A percentile compares a stretch with the other conserved stretches of the same genome.
Evolutionary conservation across 1,140 invertebrate genomes (phyloP).

Genomic region (Pseudomyrmex cubaensis): DNA sequence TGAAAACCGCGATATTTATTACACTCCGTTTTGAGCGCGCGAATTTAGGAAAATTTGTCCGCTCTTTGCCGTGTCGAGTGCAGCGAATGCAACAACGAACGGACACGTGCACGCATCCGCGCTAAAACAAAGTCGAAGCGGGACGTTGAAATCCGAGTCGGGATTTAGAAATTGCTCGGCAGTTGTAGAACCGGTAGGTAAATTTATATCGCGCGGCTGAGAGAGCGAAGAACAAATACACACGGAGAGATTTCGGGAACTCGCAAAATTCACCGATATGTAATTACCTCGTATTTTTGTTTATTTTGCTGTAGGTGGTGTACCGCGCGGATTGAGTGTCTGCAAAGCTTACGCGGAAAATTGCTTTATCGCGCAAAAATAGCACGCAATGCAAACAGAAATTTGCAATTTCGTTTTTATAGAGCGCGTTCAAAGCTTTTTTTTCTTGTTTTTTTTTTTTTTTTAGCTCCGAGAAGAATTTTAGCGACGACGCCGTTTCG

Average conservation of each 20-base stretch:
- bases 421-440: not conserved
- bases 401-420: not conserved
- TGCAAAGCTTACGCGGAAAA: not conserved
- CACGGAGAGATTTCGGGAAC: too few species aligned
- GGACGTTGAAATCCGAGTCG: slow-evolving; percentile 17
- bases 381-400: not conserved
- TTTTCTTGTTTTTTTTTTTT: not conserved
- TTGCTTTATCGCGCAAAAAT: not conserved
- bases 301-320: too few species aligned
- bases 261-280: too few species aligned
- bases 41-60: slow-evolving; percentile 7
- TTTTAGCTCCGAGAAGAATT: not conserved
- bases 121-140: not conserved
- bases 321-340: too few species aligned
- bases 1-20: slow-evolving; percentile 13
- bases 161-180: slow-evolving; percentile 11
- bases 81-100: not conserved
- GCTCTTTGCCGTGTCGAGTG: not conserved
- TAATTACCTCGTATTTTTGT: too few species aligned
- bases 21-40: not conserved
- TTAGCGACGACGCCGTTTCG: not conserved
- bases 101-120: not conserved
- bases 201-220: not conserved
- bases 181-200: slow-evolving; percentile 18
- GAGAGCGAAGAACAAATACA: not conserved